Percentiles rank a stretch among this genome's conserved stretches.
Conservation (phyloP, 1,140 invertebrate species). For the Parasteatoda tepidariorum region DNA sequence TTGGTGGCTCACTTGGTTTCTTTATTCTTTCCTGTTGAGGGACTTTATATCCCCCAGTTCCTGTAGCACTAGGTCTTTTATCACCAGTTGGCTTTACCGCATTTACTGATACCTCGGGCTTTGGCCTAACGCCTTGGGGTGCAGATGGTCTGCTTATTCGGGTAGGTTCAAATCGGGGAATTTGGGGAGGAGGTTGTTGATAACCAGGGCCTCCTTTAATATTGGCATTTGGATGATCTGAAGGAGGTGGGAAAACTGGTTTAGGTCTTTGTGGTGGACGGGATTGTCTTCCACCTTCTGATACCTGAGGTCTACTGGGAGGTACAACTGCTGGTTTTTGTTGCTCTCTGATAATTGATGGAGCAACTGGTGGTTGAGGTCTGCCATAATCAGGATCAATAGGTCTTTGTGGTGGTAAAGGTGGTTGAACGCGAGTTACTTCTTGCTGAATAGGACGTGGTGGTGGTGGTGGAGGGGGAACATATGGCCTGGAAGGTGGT, state of each 20-base stretch:
- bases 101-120: not conserved
- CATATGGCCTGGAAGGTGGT: not conserved
- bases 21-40: constrained; percentile 28
- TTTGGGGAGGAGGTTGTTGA: constrained; percentile 39
- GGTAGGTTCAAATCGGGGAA: constrained; percentile 51
- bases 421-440: not conserved
- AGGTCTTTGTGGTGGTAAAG: constrained; percentile 7
- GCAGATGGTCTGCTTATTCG: constrained; percentile 34
- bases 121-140: constrained; percentile 7
- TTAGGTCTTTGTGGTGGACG: constrained; percentile 20
- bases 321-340: constrained; percentile 31
- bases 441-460: constrained; percentile 4
- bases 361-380: constrained; percentile 34
- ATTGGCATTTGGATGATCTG: constrained; percentile 53
- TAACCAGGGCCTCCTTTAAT: constrained; percentile 57
- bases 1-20: constrained; percentile 36
- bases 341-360: constrained; percentile 39
- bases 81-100: constrained; percentile 7
- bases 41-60: constrained; percentile 24
- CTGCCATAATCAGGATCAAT: constrained; percentile 32
- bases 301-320: constrained; percentile 29
- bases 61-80: constrained; percentile 19
- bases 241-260: constrained; percentile 51
- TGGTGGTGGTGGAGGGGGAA: constrained; percentile 17
- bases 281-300: constrained; percentile 8